Base-by-base conservation (phyloP, 2,888 invertebrate genomes). In the Kuschelorhynchus macadamiae region DNA sequence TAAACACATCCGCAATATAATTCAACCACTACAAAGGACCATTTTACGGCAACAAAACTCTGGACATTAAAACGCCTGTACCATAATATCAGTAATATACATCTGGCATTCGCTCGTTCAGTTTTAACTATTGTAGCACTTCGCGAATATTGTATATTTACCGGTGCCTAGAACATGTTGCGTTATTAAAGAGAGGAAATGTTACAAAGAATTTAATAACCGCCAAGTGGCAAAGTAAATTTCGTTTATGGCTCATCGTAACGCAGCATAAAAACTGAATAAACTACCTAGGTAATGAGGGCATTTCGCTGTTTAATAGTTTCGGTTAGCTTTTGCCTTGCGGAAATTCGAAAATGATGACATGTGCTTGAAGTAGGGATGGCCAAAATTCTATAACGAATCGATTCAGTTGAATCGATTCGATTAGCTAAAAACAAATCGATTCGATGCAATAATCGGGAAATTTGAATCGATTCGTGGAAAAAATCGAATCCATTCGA, bases 141-240 rank as follows among this genome's bases (percentile, higher is more conserved):
- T n/a, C 32, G 41, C 41, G 61, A 61, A 52, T 61, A 61, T 61
- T 50, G 59, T 50, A 41, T 61, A 52, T 50, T 60, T 61, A 62
- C 42, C 44, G 53, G 30, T 53, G 46, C 44, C 53, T 44, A 42
- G 52, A 44, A 44, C 52, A 52, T 33, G 61, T 41, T 52, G 42
- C 61, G 25, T 42, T 61, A 61, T 61, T 61, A 61, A 61, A 52
- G 32, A 32, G 44, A 42, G 32, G 52, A 52, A 61, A 61, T 50
- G 42, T 32, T 52, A 61, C 52, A 42, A 52, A 61, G 52, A 44
- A 61, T 61, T 52, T 61, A 52, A 61, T 53, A 52, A 62, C 61
- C 52, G 61, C 53, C 44, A 52, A 62, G 61, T 53, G 52, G 32
- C 32, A 39, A 61, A 52, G 49, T 61, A 61, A 61, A 61, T 61